Evolutionary conservation across 2,888 invertebrate species (phyloP), one percentile per base, ranked within the genome.

Genomic region (Pediacus dermestoides): DNA sequence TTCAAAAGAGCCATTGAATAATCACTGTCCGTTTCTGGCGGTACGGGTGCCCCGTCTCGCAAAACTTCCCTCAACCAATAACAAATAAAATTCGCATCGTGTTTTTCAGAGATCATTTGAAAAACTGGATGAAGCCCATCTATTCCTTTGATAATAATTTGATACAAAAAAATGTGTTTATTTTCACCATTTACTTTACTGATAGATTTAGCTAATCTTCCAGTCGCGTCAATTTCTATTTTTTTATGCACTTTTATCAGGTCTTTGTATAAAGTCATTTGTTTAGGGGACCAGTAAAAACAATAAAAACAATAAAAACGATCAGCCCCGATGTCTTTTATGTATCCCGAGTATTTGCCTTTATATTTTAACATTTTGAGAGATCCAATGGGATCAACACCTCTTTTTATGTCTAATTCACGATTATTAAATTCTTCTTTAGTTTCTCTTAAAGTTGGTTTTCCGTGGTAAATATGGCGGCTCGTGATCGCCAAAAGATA

Each of bases 91-190:
- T 26, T 26, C 6, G 27, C 27, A 26, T 26, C 27, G 27, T 26
- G 27, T 26, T 26, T 26, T 26, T 26, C 27, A 9, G 27, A 26
- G 9, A 26, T 6, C 27, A 26, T 26, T 26, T 26, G 27, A 26
- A 26, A 26, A 10, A 26, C 27, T n/a, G 27, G 27, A 7, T 18
- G 21, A 18, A 18, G 6, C 6, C 21, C 21, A 18, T 18, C 21
- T 6, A 18, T 18, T 18, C 21, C 21, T 18, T 18, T 18, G n/a
- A 18, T n/a, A 18, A 18, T 18, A 18, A 18, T 18, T n/a, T 18
- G 21, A 18, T 18, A 18, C n/a, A 18, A n/a, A 18, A 18, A 18
- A 18, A 18, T 18, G 6, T 6, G 6, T 18, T 18, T 18, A 7
- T 6, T 18, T 18, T 18, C 21, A n/a, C 21, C 21, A n/a, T 18